Conservation (phyloP, 2,113 vertebrate species). For the Hydrochoerus hydrochaeris region DNA sequence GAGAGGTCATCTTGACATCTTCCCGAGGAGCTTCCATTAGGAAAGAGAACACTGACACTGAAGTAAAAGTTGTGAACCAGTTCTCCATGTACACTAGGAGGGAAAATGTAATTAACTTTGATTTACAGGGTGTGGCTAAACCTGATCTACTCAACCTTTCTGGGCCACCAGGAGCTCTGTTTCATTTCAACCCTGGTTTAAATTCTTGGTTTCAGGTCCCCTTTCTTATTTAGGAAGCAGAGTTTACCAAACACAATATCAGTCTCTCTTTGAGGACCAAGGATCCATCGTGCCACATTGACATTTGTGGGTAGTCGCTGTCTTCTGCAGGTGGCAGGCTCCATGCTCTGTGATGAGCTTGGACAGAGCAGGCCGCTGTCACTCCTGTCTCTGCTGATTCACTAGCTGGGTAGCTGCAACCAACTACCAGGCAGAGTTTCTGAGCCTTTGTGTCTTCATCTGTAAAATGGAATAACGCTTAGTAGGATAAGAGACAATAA, state of each 20-base stretch:
- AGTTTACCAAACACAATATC: constrained; percentile 62
- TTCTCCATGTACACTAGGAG: background rate
- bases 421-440: background rate
- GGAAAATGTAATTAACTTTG: constrained; percentile 72
- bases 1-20: background rate
- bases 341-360: background rate
- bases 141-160: constrained; percentile 29
- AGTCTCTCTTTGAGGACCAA: constrained; percentile 48
- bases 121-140: constrained; percentile 50
- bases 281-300: background rate
- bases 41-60: constrained; percentile 25
- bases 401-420: constrained; percentile 35
- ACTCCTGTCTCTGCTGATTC: background rate
- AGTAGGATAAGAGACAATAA: background rate
- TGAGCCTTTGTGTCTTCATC: constrained; percentile 32
- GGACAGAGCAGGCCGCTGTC: background rate
- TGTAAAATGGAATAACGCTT: constrained; percentile 19
- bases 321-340: background rate
- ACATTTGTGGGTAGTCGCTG: background rate
- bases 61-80: constrained; percentile 36
- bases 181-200: constrained; percentile 56
- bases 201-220: constrained; percentile 9
- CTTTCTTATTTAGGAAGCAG: constrained; percentile 69
- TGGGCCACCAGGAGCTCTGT: constrained; percentile 62
- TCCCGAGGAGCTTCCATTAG: constrained; percentile 24